Evolutionary conservation across 2,797 vertebrate genomes (phyloP), one percentile per base, ranked within the genome.

Genomic region (Podarcis lilfordi): DNA sequence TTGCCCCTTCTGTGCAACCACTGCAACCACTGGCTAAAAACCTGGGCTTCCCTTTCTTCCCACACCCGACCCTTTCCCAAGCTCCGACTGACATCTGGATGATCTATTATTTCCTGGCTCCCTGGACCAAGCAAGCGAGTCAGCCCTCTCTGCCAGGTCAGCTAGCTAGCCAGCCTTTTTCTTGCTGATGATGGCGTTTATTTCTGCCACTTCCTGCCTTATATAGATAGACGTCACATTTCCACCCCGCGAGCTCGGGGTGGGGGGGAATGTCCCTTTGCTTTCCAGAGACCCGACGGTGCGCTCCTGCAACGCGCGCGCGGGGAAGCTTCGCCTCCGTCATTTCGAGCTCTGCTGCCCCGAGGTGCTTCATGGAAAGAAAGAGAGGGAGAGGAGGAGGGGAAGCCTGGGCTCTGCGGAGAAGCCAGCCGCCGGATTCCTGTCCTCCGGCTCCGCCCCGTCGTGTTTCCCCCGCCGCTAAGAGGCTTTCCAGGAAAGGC

Each of bases 401-500:
- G 6, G 50, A 72, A 69, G 21, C 66, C 74, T 64, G 55, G 21
- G 37, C 40, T 82, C 80, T 86, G 80, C 75, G 75, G 43, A 91
- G 84, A 83, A 88, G 81, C 40, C n/a, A 50, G 25, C 78, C 78
- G 40, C 21, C 11, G 43, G 27, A 32, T 82, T 66, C 55, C 59
- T 74, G n/a, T 15, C 69, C 43, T 50, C 80, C 71, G 69, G 64
- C 84, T 82, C 80, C 83, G 59, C 89, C 90, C 77, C 27, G 5
- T 76, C 69, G 90, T 80, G 23, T 72, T 90, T 88, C 35, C 72
- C 80, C 84, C 75, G 40, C 45, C 25, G 19, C 79, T 15, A 35
- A 79, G 80, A 86, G 55, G 69, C 84, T 91, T 91, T 91, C 87
- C 87, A 77, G 86, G 80, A 88, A 90, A 78, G 40, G 81, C 75